A percentile compares a stretch with the other conserved stretches of the same genome.
phyloP scores from a whole-genome alignment of 2,888 invertebrate species.

The Leucophenga montana region DNA sequence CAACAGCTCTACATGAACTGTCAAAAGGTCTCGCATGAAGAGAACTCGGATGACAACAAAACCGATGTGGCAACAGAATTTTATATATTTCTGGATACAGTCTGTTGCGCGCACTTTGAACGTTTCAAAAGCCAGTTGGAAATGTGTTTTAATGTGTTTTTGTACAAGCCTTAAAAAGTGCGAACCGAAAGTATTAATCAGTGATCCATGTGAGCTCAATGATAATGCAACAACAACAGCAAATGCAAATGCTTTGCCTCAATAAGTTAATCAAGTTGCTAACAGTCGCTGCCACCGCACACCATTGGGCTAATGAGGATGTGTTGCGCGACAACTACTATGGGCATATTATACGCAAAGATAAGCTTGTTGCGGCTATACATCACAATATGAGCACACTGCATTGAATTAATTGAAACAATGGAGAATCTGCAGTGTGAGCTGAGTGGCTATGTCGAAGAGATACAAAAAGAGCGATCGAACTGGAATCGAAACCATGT shows the following conservation, averaged over 20 bases:
- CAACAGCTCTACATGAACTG: conserved; percentile 22
- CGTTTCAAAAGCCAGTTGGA: no score
- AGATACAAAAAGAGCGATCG: conserved; percentile 69
- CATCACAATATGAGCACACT: conserved; percentile 77
- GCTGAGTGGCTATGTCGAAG: conserved; percentile 69
- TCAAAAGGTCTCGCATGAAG: conserved; percentile 27
- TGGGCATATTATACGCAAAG: conserved; percentile 57
- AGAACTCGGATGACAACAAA: conserved; percentile 12
- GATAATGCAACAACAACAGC: conserved; percentile 48
- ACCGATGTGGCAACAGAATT: not conserved
- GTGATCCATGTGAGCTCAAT: not conserved
- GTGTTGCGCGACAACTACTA: conserved; percentile 51
- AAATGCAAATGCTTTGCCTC: conserved; percentile 74
- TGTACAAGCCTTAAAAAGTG: no score
- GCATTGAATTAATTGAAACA: conserved; percentile 76
- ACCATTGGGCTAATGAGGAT: conserved; percentile 84
- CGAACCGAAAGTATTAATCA: not conserved
- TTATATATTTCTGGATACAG: no score
- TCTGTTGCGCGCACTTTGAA: no score
- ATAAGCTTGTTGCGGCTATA: conserved; percentile 58
- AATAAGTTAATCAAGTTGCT: conserved; percentile 78
- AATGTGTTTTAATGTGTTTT: no score
- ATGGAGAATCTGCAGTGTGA: conserved; percentile 79
- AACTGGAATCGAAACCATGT: conserved; percentile 60
- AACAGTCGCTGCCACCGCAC: conserved; percentile 80